Base-by-base conservation (phyloP, 2,888 invertebrate genomes). In the Electrophaes corylata region DNA sequence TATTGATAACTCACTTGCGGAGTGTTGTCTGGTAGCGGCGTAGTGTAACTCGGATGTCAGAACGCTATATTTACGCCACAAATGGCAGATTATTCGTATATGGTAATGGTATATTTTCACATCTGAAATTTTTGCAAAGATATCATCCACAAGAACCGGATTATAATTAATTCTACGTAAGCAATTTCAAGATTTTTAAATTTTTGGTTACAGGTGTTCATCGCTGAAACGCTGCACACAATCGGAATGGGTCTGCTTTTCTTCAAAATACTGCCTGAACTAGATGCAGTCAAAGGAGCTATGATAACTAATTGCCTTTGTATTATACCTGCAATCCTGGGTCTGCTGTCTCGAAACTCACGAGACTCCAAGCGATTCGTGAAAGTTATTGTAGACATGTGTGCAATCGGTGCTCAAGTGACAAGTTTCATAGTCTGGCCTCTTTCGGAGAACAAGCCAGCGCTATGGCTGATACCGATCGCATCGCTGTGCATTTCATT, bases 271-370 rank as follows among this genome's bases (percentile, higher is more conserved):
- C 92, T 99, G 47, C 99, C 99, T 0, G 96, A 97, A 78, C 86
- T 99, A 69, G 98, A 99, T 84, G 97, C 98, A 4, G 96, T 98
- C 53, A 97, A 98, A 83, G 98, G 98, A 39, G 97, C 98, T 33
- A 98, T 98, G 97, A 91, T 99, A 66, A 98, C 98, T 20, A 98
- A 98, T 83, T 98, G 98, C 74, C 94, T 99, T 52, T 98, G 98
- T 82, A 95, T 99, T 70, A 93, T 98, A 39, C 99, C 99, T 1
- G 96, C 96, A 14, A 87, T 94, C 67, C 79, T 94, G 86, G 96
- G 96, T 31, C 88, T 98, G 56, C 88, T 97, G 3, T 97, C 97
- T 3, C 93, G 97, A 52, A 96, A 95, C 79, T 95, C 95, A 51
- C 95, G 96, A 78, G 97, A 97, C 75, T 95, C 96, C 2, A 94